Evolutionary conservation across 1,140 invertebrate species (phyloP).

Genomic region (Drosophila guanche): DNA sequence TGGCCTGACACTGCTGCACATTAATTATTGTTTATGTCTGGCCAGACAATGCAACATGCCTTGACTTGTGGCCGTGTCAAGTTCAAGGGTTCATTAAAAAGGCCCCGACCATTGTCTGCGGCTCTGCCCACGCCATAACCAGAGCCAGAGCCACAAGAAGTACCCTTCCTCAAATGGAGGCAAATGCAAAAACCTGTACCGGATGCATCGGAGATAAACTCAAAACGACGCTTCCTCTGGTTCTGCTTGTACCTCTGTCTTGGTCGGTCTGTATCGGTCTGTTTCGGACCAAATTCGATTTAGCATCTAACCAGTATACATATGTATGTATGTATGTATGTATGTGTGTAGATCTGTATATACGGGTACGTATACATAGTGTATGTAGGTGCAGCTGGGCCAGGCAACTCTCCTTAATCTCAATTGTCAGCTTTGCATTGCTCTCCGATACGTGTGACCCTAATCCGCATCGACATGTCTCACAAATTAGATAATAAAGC

Average conservation of each 20-base stretch:
- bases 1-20: conserved; percentile 56
- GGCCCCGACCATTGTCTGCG: conserved; percentile 31
- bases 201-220: conserved; percentile 50
- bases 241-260: no score
- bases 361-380: neutral
- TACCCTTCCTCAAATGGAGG: neutral
- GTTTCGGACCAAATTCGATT: conserved; percentile 5
- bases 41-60: conserved; percentile 66
- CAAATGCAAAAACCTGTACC: conserved; percentile 55
- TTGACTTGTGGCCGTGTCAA: conserved; percentile 68
- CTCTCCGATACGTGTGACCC: conserved; percentile 73
- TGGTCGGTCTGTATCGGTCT: no score
- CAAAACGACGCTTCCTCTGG: conserved; percentile 12
- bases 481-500: conserved; percentile 78
- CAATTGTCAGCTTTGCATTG: conserved; percentile 71
- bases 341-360: no score
- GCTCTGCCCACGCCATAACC: conserved; percentile 24
- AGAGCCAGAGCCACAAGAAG: neutral
- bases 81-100: conserved; percentile 77
- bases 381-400: conserved; percentile 28
- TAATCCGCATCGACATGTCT: conserved; percentile 81
- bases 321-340: no score
- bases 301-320: conserved; percentile 35
- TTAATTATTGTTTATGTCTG: conserved; percentile 73
- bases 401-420: conserved; percentile 54